These are phyloP conservation scores for Channa striata DNA, from an alignment of 2,797 vertebrate genomes.

Conservation along the genomic window DNA sequence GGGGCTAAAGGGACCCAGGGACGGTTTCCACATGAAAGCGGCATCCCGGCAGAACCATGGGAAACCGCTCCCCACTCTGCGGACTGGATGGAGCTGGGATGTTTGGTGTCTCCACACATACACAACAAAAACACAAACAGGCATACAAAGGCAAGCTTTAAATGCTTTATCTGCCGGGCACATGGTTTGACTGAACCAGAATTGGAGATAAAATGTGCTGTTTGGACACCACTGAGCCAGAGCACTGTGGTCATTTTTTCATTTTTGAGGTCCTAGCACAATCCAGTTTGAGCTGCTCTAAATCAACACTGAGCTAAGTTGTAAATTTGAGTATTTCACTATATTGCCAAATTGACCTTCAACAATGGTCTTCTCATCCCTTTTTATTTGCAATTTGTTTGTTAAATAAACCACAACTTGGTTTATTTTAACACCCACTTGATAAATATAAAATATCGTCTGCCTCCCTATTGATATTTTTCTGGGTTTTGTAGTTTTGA, in stretches of 20 bases:
- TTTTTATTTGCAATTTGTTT: constrained; percentile 13
- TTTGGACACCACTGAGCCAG: constrained; percentile 30
- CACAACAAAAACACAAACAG: constrained; percentile 73
- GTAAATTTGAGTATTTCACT: constrained; percentile 13
- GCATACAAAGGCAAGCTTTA: constrained; percentile 61
- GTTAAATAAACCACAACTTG: constrained; percentile 6
- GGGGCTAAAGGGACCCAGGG: constrained; percentile 69
- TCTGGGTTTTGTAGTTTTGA: constrained; percentile 17
- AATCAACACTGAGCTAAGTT: constrained; percentile 8
- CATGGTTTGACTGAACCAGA: constrained; percentile 57
- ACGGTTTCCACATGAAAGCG: constrained; percentile 79
- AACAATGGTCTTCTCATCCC: background rate
- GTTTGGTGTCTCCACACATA: constrained; percentile 64
- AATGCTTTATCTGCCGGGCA: constrained; percentile 69
- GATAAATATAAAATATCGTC: background rate
- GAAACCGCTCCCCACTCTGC: constrained; percentile 65
- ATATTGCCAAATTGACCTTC: constrained; percentile 1
- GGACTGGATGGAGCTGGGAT: constrained; percentile 60
- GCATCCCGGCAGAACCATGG: constrained; percentile 70
- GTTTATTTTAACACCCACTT: constrained; percentile 8
- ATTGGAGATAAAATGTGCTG: constrained; percentile 41
- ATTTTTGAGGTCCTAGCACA: constrained; percentile 39
- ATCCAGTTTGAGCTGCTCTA: constrained; percentile 30
- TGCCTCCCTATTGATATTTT: constrained; percentile 14
- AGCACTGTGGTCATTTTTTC: constrained; percentile 1